Base-by-base conservation (phyloP, 2,888 invertebrate genomes). In the Sarcophaga subvicina region DNA sequence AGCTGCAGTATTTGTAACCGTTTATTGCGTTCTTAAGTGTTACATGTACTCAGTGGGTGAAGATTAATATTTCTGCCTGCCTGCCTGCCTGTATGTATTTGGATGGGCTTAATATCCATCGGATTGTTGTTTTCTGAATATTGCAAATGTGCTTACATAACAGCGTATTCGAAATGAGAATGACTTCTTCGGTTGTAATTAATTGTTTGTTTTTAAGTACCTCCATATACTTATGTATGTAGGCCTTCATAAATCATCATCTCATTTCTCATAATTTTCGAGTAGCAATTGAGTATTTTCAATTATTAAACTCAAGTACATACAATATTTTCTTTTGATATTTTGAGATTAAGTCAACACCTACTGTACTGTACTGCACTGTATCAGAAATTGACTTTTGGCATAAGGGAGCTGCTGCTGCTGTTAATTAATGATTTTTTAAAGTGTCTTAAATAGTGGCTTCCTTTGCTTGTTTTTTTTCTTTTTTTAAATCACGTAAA, bases 41-140 rank as follows among this genome's bases (percentile, higher is more conserved):
- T 87, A 59, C 84, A 84, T 37, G 37, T 37, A 63, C 84, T 78
- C 87, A 49, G 87, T 87, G 81, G 87, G 87, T 87, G 87, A 87
- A 63, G n/a, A 73, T 54, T 37, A 37, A 60, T 49, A 54, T 62
- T 22, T 47, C 20, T 72, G 49, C n/a, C 3, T 71, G 25, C n/a
- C 14, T 77, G 20, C 20, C 14, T 54, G 54, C 4, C 12, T 49
- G 49, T 45, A 67, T 67, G 20, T 45, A 22, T 45, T 45, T 54
- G 14, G 37, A 54, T 78, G 67, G 17, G 45, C 66, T 75, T 60
- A 66, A 2, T 37, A 10, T 37, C 2, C 37, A 8, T 10, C 37
- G 10, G 37, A 37, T 37, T 27, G 59, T 45, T 11, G 8, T 47
- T n/a, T 12, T 47, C 49, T 3, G 37, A 77, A 75, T 54, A 84